A percentile compares a stretch with the other conserved stretches of the same genome.
Conservation (phyloP, 2,113 vertebrate species). For the Apus apus region DNA sequence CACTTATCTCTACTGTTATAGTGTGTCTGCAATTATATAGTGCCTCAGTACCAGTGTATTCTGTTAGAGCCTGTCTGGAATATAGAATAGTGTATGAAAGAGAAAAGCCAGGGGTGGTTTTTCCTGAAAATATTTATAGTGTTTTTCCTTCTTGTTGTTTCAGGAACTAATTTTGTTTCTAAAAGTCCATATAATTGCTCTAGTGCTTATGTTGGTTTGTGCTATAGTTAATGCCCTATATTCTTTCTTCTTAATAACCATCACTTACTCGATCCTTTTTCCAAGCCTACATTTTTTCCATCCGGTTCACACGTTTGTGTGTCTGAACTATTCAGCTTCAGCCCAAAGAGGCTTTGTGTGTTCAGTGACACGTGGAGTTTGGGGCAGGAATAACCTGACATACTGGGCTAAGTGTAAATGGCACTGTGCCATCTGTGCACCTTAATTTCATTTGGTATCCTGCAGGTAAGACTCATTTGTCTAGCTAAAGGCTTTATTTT, state of each 20-base stretch:
- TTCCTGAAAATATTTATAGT: not conserved
- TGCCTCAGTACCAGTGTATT: not conserved
- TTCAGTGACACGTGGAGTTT: rapidly evolving
- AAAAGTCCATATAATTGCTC: not conserved
- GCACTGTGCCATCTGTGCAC: not conserved
- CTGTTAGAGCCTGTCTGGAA: not conserved
- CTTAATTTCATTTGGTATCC: not conserved
- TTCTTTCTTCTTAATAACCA: not conserved
- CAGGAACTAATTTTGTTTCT: not conserved
- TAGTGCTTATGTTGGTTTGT: not conserved
- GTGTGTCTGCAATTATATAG: not conserved
- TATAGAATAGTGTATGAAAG: not conserved
- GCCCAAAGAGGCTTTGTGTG: not conserved
- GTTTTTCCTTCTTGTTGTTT: not conserved
- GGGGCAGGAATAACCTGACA: not conserved
- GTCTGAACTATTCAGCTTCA: not conserved
- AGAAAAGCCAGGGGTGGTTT: not conserved
- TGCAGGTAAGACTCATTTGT: not conserved
- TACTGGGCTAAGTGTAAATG: not conserved
- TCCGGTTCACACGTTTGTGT: not conserved
- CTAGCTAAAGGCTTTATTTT: not conserved
- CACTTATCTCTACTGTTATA: not conserved
- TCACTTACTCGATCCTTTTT: not conserved
- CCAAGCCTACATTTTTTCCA: not conserved
- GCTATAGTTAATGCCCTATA: not conserved